Percentiles rank a stretch among this genome's conserved stretches.
These are phyloP conservation scores for Sphaeridia pumilis DNA, from an alignment of 2,888 invertebrate species.

Conservation along the genomic window DNA sequence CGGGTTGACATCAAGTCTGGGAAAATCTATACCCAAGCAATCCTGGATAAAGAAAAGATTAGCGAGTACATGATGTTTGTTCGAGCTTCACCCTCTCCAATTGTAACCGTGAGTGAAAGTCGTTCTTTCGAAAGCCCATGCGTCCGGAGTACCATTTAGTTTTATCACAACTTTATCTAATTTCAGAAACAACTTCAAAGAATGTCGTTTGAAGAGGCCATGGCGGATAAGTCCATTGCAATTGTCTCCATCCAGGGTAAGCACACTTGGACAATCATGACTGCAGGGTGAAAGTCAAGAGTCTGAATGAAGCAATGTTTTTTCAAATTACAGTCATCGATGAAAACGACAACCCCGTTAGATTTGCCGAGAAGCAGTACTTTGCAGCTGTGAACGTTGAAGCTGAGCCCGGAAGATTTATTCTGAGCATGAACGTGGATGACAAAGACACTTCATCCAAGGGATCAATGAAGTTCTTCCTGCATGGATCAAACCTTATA, in stretches of 20 bases:
- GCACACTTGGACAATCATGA: neutral
- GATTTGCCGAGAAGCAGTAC: conserved; percentile 28
- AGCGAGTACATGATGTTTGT: conserved; percentile 63
- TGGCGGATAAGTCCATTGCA: conserved; percentile 20
- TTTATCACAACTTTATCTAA: no score
- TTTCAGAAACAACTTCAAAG: conserved; percentile 27
- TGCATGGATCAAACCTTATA: conserved; percentile 29
- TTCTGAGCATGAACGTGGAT: conserved; percentile 24
- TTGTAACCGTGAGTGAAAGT: conserved; percentile 28
- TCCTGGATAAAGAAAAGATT: conserved; percentile 68
- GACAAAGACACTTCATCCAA: conserved; percentile 28
- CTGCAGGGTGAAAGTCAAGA: neutral
- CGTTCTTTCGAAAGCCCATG: no score
- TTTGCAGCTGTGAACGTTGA: conserved; percentile 33
- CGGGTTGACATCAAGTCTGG: conserved; percentile 71
- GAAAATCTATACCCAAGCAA: conserved; percentile 61
- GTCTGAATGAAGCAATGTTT: no score
- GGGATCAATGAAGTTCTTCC: conserved; percentile 26
- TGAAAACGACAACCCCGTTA: conserved; percentile 47
- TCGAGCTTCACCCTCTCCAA: conserved; percentile 69
- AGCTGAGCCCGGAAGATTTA: conserved; percentile 33
- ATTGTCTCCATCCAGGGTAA: conserved; percentile 17
- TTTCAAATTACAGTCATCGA: conserved; percentile 63
- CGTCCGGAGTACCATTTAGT: no score
- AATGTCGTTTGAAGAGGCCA: conserved; percentile 21